These are phyloP conservation scores for Leptothorax acervorum DNA, from an alignment of 2,888 invertebrate species.

Conservation along the genomic window DNA sequence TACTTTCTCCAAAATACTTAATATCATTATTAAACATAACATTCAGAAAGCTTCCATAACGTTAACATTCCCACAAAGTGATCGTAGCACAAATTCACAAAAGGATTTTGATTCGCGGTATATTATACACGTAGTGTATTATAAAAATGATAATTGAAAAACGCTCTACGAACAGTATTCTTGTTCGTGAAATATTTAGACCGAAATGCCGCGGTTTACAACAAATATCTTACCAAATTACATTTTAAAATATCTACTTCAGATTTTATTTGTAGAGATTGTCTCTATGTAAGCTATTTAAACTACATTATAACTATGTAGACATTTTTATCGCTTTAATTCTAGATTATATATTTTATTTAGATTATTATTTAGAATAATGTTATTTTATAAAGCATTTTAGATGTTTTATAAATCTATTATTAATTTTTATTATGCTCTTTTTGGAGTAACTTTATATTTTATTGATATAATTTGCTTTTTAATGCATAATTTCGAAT, in stretches of 20 bases:
- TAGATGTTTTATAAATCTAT: constrained; percentile 29
- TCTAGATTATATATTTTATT: constrained; percentile 1
- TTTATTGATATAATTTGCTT: constrained; percentile 38
- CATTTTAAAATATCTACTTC: constrained; percentile 24
- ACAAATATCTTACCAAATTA: neutral
- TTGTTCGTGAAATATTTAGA: too few relatives aligned
- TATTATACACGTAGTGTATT: constrained; percentile 15
- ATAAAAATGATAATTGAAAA: neutral
- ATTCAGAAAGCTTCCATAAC: constrained; percentile 41
- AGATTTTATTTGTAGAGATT: constrained; percentile 17
- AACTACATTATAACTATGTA: constrained; percentile 13
- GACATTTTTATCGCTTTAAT: constrained; percentile 35
- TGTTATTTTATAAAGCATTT: constrained; percentile 13
- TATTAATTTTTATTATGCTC: neutral
- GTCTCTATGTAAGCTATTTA: constrained; percentile 18
- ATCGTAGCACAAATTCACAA: constrained; percentile 7
- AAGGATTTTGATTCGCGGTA: constrained; percentile 17
- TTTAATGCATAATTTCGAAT: constrained; percentile 12
- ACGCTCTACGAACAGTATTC: neutral
- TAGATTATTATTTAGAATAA: constrained; percentile 16
- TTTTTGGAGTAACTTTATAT: constrained; percentile 23
- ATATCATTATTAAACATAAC: constrained; percentile 23
- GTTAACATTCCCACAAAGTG: constrained; percentile 38
- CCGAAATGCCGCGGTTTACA: neutral
- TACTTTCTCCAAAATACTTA: constrained; percentile 22